Percentiles rank a stretch among this genome's conserved stretches.
phyloP scores from a whole-genome alignment of 2,797 vertebrate genomes.

The Coendou prehensilis region DNA sequence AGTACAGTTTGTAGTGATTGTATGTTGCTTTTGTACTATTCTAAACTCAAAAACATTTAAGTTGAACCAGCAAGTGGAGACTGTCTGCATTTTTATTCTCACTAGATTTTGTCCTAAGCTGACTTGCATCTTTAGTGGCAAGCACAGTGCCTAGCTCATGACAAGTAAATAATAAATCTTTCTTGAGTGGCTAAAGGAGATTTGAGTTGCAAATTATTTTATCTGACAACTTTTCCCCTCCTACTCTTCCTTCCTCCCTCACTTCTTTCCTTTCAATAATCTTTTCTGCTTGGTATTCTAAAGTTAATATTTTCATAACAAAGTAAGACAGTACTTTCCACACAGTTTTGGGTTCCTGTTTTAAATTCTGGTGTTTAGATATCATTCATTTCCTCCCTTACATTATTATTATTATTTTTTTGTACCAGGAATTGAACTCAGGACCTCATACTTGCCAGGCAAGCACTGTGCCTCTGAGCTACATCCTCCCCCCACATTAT shows the following conservation, averaged over 20 bases:
- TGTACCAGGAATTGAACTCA: too few relatives aligned
- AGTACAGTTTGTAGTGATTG: not conserved
- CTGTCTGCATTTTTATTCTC: slow-evolving; percentile 22
- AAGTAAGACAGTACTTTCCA: slow-evolving; percentile 6
- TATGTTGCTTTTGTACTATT: not conserved
- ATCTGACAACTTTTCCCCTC: not conserved
- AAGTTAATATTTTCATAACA: slow-evolving; percentile 18
- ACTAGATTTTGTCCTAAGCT: not conserved
- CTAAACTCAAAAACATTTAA: not conserved
- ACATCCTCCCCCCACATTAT: not conserved
- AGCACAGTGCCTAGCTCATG: not conserved
- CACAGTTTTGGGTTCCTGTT: not conserved
- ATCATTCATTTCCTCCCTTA: not conserved
- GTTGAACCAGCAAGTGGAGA: not conserved
- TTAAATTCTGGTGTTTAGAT: slow-evolving; percentile 5
- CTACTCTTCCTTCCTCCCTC: rapidly evolving
- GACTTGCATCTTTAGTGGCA: not conserved
- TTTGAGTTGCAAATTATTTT: slow-evolving; percentile 29
- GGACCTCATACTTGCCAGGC: too few relatives aligned
- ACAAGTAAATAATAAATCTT: not conserved
- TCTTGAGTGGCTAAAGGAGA: not conserved
- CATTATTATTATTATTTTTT: not conserved
- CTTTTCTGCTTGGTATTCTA: not conserved
- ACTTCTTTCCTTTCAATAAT: not conserved
- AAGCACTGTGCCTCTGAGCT: too few relatives aligned